phyloP scores from a whole-genome alignment of 2,888 invertebrate genomes.

The Caenorhabditis becei region DNA sequence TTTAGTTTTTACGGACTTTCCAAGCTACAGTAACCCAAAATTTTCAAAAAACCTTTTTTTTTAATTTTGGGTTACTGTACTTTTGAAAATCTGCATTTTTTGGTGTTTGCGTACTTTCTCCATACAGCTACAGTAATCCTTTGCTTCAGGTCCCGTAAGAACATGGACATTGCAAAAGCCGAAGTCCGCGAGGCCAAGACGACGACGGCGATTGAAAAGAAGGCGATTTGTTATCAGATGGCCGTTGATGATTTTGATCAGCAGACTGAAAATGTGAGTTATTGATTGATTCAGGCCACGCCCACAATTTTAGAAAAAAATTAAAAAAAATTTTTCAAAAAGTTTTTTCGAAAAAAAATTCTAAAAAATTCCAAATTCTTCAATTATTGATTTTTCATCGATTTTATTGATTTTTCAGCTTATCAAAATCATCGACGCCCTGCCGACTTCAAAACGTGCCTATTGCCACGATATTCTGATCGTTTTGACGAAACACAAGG shows the following conservation, averaged over 20 bases:
- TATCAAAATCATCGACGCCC: conserved; percentile 59
- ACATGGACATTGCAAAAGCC: conserved; percentile 71
- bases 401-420: conserved; percentile 50
- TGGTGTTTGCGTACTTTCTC: no score
- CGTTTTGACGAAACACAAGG: conserved; percentile 52
- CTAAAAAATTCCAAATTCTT: no score
- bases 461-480: conserved; percentile 46
- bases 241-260: conserved; percentile 71
- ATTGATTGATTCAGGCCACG: not conserved
- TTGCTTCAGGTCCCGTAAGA: conserved; percentile 59
- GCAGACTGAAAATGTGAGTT: conserved; percentile 54
- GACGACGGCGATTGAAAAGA: conserved; percentile 73
- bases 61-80: no score
- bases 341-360: not conserved
- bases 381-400: no score
- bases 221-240: conserved; percentile 70
- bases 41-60: no score
- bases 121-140: no score
- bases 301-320: no score
- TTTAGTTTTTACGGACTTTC: no score
- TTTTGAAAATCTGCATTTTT: no score
- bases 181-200: conserved; percentile 72
- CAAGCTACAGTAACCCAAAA: no score
- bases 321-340: conserved; percentile 1
- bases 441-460: conserved; percentile 44